A percentile compares a stretch with the other conserved stretches of the same genome.
Conservation (phyloP, 2,113 vertebrate species). For the Pseudopipra pipra region DNA sequence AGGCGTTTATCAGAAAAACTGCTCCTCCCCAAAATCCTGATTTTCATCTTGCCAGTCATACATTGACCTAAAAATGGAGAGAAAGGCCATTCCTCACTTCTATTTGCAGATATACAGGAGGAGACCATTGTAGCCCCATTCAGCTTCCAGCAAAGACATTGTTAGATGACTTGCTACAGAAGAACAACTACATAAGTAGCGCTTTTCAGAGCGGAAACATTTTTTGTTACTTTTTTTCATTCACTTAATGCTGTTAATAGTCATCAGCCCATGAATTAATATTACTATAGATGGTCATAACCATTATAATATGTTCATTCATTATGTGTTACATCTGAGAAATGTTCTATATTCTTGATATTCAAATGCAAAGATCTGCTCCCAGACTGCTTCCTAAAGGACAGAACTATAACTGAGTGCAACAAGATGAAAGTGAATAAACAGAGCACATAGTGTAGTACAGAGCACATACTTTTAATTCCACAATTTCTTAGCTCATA, state of each 20-base stretch:
- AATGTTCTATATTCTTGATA: not conserved
- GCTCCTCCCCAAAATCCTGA: not conserved
- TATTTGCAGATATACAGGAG: not conserved
- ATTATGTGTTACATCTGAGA: not conserved
- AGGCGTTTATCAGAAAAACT: not conserved
- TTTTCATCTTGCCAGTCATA: not conserved
- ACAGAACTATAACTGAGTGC: not conserved
- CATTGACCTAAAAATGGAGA: not conserved
- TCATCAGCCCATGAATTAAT: not conserved
- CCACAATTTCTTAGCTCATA: not conserved
- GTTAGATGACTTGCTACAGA: not conserved
- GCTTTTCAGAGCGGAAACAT: not conserved
- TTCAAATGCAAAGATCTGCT: not conserved
- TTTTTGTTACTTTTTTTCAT: not conserved
- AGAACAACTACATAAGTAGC: not conserved
- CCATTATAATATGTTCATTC: not conserved
- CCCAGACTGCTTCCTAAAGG: not conserved
- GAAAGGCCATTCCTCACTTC: not conserved
- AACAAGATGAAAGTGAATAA: not conserved
- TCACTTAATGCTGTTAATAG: not conserved
- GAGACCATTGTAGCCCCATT: not conserved
- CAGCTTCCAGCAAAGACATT: not conserved
- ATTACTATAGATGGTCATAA: not conserved
- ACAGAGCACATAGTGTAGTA: not conserved
- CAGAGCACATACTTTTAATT: not conserved